Conservation (phyloP, 2,113 vertebrate species). For the Ursus arctos region DNA sequence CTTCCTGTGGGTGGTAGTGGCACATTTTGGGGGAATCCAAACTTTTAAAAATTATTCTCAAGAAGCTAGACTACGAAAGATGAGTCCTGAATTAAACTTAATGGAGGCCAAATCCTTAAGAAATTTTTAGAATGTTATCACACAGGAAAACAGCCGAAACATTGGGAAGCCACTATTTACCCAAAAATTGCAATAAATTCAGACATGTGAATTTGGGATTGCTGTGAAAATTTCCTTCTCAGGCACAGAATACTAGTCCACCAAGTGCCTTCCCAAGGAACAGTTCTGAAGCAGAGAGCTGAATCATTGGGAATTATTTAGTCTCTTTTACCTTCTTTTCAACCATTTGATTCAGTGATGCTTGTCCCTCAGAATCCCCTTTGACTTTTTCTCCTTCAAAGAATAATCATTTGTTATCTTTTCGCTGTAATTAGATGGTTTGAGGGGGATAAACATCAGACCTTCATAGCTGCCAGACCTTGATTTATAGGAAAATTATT, state of each 20-base stretch:
- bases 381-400: slow-evolving; percentile 69
- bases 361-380: not conserved
- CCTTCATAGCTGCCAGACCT: slow-evolving; percentile 63
- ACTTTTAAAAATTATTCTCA: slow-evolving; percentile 17
- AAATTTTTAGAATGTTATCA: slow-evolving; percentile 37
- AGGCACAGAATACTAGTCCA: slow-evolving; percentile 10
- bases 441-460: slow-evolving; percentile 61
- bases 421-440: slow-evolving; percentile 63
- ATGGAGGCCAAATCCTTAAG: not conserved
- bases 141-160: not conserved
- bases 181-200: slow-evolving; percentile 30
- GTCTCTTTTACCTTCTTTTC: not conserved
- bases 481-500: slow-evolving; percentile 76
- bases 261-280: slow-evolving; percentile 15
- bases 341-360: slow-evolving; percentile 26
- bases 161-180: not conserved
- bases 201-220: not conserved
- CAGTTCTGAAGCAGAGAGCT: slow-evolving; percentile 41
- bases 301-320: slow-evolving; percentile 55
- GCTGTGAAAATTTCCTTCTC: slow-evolving; percentile 4
- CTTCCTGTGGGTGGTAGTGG: not conserved
- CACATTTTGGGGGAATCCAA: not conserved
- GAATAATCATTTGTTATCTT: slow-evolving; percentile 24
- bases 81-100: slow-evolving; percentile 27
- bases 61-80: not conserved